Evolutionary conservation across 2,113 vertebrate genomes (phyloP).

Genomic region (Dromiciops gliroides): DNA sequence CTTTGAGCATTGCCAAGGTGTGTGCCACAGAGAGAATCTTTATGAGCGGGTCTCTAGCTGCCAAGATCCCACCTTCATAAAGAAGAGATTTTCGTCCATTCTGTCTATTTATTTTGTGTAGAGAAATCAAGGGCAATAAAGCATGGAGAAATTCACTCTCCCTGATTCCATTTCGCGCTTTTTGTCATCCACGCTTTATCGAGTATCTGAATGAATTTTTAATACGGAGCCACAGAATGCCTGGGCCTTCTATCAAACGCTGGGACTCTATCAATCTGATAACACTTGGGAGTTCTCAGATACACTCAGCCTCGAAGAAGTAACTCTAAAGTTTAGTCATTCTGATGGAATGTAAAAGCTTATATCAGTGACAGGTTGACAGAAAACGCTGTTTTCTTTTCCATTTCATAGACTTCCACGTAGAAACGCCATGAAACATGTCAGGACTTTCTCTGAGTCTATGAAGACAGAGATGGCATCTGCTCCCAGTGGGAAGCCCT

Average conservation of each 20-base stretch:
- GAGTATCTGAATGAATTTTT: constrained; percentile 87
- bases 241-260: constrained; percentile 86
- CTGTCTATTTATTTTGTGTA: constrained; percentile 87
- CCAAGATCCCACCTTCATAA: constrained; percentile 85
- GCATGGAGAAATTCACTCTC: constrained; percentile 84
- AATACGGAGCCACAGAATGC: constrained; percentile 86
- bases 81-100: constrained; percentile 85
- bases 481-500: constrained; percentile 86
- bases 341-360: constrained; percentile 90
- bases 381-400: constrained; percentile 93
- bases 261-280: constrained; percentile 87
- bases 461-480: constrained; percentile 89
- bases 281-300: constrained; percentile 88
- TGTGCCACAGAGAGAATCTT: constrained; percentile 82
- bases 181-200: constrained; percentile 86
- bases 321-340: constrained; percentile 90
- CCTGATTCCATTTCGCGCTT: constrained; percentile 83
- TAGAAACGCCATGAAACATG: constrained; percentile 90
- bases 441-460: constrained; percentile 88
- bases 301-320: constrained; percentile 85
- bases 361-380: constrained; percentile 91
- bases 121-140: constrained; percentile 87
- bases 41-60: constrained; percentile 82
- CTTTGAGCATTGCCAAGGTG: constrained; percentile 74
- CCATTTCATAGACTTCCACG: constrained; percentile 91